Percentiles rank a stretch among this genome's conserved stretches.
Conservation (phyloP, 2,797 vertebrate species). For the Mus caroli region DNA sequence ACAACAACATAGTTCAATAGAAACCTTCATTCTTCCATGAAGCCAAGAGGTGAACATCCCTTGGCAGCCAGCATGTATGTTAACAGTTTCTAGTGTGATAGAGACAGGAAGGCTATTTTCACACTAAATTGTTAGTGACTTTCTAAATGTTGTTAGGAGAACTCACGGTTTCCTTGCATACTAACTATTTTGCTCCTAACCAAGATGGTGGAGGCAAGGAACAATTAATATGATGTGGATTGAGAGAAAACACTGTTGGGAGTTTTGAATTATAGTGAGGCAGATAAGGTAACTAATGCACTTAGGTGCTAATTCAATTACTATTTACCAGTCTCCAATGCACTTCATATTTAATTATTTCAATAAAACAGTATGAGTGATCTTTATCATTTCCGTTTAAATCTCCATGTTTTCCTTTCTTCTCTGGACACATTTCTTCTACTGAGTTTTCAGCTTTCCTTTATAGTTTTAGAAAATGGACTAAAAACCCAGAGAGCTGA, state of each 20-base stretch:
- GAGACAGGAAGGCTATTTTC: conserved; percentile 57
- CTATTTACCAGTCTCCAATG: conserved; percentile 78
- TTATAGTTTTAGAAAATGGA: conserved; percentile 78
- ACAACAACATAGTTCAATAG: not conserved
- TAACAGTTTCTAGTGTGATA: not conserved
- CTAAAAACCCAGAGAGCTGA: conserved; percentile 63
- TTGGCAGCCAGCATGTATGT: not conserved
- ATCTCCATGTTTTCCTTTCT: conserved; percentile 69
- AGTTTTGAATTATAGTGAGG: conserved; percentile 80
- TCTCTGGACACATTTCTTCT: conserved; percentile 65
- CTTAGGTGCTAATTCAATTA: conserved; percentile 81
- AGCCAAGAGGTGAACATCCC: not conserved
- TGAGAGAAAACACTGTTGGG: conserved; percentile 78
- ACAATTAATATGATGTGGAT: conserved; percentile 70
- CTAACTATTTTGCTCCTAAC: conserved; percentile 71
- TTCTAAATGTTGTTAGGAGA: conserved; percentile 18
- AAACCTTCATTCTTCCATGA: conserved; percentile 42
- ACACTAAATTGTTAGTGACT: not conserved
- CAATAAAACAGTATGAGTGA: conserved; percentile 77
- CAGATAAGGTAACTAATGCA: conserved; percentile 71
- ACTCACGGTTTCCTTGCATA: conserved; percentile 35
- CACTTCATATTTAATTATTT: conserved; percentile 86
- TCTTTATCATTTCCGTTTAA: conserved; percentile 81
- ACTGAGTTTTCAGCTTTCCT: conserved; percentile 70
- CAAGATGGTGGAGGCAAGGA: conserved; percentile 75